Percentiles rank a stretch among this genome's conserved stretches.
These are phyloP conservation scores for Zaprionus camerounensis DNA, from an alignment of 1,140 invertebrate species.

Conservation along the genomic window DNA sequence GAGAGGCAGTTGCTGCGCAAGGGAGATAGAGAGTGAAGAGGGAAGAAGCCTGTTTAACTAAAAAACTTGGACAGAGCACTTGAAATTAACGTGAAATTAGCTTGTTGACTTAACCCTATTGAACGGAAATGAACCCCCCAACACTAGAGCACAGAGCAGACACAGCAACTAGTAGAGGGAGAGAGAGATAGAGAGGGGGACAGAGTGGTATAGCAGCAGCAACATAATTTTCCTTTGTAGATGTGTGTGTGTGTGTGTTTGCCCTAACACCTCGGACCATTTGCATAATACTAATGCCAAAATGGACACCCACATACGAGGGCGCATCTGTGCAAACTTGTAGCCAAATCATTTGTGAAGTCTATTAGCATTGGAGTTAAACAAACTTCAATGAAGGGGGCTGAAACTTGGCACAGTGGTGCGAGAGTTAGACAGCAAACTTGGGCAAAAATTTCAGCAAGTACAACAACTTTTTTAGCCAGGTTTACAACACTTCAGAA, in stretches of 20 bases:
- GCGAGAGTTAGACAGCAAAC: conserved; percentile 1
- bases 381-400: conserved; percentile 48
- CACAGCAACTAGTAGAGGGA: conserved; percentile 3
- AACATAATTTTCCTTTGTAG: conserved; percentile 6
- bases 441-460: neutral
- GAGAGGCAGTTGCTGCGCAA: neutral
- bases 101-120: conserved; percentile 53
- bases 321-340: conserved; percentile 37
- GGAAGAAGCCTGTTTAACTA: neutral
- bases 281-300: conserved; percentile 35
- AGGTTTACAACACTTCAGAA: neutral
- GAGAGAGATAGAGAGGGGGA: neutral
- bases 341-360: conserved; percentile 73
- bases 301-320: neutral
- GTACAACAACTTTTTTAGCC: neutral
- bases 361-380: conserved; percentile 71
- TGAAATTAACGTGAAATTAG: conserved; percentile 61
- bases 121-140: conserved; percentile 56
- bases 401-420: conserved; percentile 28
- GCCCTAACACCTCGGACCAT: conserved; percentile 34
- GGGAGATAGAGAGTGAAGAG: neutral
- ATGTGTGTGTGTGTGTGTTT: conserved; percentile 8
- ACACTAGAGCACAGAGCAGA: conserved; percentile 27
- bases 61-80: conserved; percentile 29
- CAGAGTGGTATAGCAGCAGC: neutral